Percentiles rank a stretch among this genome's conserved stretches.
Conservation (phyloP, 2,113 vertebrate species). For the Sebastes schlegelii region DNA sequence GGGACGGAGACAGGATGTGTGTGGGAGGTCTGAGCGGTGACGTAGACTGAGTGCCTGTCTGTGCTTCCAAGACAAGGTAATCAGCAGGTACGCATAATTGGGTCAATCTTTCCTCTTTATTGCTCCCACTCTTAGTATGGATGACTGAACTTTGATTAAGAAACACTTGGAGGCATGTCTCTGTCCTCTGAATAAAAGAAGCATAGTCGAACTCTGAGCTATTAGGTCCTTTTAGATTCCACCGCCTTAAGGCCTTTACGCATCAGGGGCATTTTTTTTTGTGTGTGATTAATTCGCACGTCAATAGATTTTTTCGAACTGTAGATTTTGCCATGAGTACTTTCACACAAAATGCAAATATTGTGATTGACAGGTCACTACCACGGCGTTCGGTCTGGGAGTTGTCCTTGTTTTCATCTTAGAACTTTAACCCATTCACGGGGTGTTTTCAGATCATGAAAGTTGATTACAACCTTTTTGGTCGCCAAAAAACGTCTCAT, state of each 20-base stretch:
- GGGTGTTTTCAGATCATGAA: too few relatives aligned
- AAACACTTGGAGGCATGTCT: slow-evolving; percentile 41
- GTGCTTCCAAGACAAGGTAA: slow-evolving; percentile 56
- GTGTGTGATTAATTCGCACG: neutral
- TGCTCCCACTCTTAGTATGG: slow-evolving; percentile 31
- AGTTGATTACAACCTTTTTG: too few relatives aligned
- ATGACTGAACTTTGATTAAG: slow-evolving; percentile 69
- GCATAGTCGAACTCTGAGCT: slow-evolving; percentile 2
- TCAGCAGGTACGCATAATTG: slow-evolving; percentile 66
- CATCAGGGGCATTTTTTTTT: neutral
- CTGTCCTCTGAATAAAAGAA: slow-evolving; percentile 30
- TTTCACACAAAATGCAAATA: neutral
- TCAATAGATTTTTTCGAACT: neutral
- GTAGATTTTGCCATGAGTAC: neutral
- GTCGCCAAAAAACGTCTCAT: too few relatives aligned
- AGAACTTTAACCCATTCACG: too few relatives aligned
- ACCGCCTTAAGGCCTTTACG: neutral
- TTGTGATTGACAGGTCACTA: too few relatives aligned
- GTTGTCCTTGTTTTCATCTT: too few relatives aligned
- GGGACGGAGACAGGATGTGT: slow-evolving; percentile 7
- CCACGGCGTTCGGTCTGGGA: too few relatives aligned
- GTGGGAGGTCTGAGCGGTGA: slow-evolving; percentile 1
- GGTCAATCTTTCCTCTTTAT: slow-evolving; percentile 57
- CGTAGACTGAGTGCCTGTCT: slow-evolving; percentile 28
- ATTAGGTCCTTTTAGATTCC: neutral